Evolutionary conservation across 2,888 invertebrate genomes (phyloP), one percentile per base, ranked within the genome.

Genomic region (Tridacna crocea): DNA sequence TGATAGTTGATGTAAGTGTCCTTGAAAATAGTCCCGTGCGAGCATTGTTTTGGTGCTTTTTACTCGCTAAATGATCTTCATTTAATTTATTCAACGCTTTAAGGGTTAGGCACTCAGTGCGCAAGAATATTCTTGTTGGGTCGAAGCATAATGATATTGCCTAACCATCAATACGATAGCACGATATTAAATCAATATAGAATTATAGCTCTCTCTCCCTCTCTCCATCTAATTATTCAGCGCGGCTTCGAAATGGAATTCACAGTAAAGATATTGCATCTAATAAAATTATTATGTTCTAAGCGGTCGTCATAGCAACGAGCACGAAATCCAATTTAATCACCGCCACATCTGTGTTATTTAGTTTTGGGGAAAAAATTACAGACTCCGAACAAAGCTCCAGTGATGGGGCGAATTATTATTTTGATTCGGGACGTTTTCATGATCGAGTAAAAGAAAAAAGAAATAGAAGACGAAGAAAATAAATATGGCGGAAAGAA

Each of bases 241-340:
- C 68, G 72, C 87, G 78, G 66, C 77, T 82, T 77, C 77, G 79
- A 87, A 87, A 87, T 84, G 80, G 87, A 87, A 84, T 87, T 87
- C 82, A 82, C 75, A 63, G 84, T 80, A 87, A 87, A 83, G 87
- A 84, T 84, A 87, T 80, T 87, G 84, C 87, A 84, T 87, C 87
- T 87, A 87, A 87, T 87, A 87, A 87, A 87, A 87, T 87, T 87
- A 87, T 87, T 87, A 87, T 87, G 87, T 84, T 87, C 87, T 75
- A 77, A 79, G 77, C 74, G 60, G 87, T 87, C 55, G 77, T 66
- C 84, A 87, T 87, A 82, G 84, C 80, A 84, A 87, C 87, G 76
- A 60, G 87, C 76, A 77, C 80, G 82, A 87, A 84, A 87, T 86
- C 86, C 86, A 86, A 86, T 86, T 86, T 86, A 86, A 86, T 84